phyloP scores from a whole-genome alignment of 2,888 invertebrate genomes.

The Dorcus hopei region DNA sequence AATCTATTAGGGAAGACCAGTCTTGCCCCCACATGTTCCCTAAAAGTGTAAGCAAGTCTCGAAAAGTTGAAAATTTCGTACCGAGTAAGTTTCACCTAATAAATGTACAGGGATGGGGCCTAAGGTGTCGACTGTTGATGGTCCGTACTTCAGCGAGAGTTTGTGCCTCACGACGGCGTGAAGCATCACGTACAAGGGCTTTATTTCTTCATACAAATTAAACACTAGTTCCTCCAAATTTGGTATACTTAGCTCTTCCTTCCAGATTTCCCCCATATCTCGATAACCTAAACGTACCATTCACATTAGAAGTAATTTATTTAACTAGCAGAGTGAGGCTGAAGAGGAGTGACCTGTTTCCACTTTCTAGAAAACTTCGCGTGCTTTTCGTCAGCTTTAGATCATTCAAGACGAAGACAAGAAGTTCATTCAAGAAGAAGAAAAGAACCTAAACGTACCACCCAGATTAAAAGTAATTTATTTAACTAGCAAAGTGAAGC shows the following conservation, averaged over 20 bases:
- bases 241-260: slow-evolving; percentile 61
- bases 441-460: slow-evolving; percentile 53
- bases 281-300: slow-evolving; percentile 53
- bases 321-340: too few species aligned
- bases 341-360: too few species aligned
- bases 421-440: too few species aligned
- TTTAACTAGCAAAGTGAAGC: too few species aligned
- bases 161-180: slow-evolving; percentile 70
- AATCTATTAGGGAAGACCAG: slow-evolving; percentile 60
- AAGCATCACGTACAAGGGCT: slow-evolving; percentile 64
- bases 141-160: slow-evolving; percentile 57
- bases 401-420: too few species aligned
- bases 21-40: slow-evolving; percentile 71
- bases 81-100: slow-evolving; percentile 52
- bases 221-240: slow-evolving; percentile 55
- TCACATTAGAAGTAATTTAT: not conserved
- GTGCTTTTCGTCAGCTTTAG: too few species aligned
- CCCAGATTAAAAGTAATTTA: not conserved
- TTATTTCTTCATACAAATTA: slow-evolving; percentile 55
- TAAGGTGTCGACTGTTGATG: slow-evolving; percentile 49
- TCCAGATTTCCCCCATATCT: slow-evolving; percentile 64
- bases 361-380: too few species aligned
- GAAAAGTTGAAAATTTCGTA: not conserved
- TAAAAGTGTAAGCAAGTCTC: slow-evolving; percentile 29
- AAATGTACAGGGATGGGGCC: slow-evolving; percentile 69